Evolutionary conservation across 2,888 invertebrate species (phyloP).

Genomic region (Torymus aiolomorphi): DNA sequence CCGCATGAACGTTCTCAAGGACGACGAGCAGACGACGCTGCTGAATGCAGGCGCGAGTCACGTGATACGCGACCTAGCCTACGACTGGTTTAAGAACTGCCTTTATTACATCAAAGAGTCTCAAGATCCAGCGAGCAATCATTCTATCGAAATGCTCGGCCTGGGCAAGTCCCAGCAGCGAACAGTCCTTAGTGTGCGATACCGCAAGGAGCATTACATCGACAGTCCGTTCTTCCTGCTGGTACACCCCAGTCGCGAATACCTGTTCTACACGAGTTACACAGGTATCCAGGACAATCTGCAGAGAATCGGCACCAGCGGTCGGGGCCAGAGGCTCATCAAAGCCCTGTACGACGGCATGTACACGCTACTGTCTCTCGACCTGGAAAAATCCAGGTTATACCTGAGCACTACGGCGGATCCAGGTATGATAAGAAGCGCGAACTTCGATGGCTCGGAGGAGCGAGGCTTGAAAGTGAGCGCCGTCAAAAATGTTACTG

Average conservation of each 20-base stretch:
- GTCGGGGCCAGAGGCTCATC: background rate
- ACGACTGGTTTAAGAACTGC: slow-evolving; percentile 21
- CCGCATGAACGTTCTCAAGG: slow-evolving; percentile 10
- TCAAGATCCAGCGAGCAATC: slow-evolving; percentile 11
- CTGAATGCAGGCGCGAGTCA: slow-evolving; percentile 1
- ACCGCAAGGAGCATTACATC: slow-evolving; percentile 28
- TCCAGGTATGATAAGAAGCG: background rate
- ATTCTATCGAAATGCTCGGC: slow-evolving; percentile 18
- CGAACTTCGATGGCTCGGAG: slow-evolving; percentile 12
- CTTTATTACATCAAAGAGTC: slow-evolving; percentile 33
- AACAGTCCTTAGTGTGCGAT: background rate
- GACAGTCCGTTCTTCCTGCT: slow-evolving; percentile 22
- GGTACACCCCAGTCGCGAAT: slow-evolving; percentile 35
- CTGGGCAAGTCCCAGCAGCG: background rate
- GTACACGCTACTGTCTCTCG: slow-evolving; percentile 9
- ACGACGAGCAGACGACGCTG: slow-evolving; percentile 14
- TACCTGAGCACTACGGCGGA: slow-evolving; percentile 16
- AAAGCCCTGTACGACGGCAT: background rate
- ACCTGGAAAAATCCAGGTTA: slow-evolving; percentile 1
- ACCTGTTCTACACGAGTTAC: slow-evolving; percentile 30
- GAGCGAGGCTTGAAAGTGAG: background rate
- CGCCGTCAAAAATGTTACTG: background rate
- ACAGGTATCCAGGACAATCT: slow-evolving; percentile 25
- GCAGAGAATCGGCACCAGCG: slow-evolving; percentile 21
- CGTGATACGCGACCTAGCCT: slow-evolving; percentile 15